These are phyloP conservation scores for Semnopithecus entellus DNA, from an alignment of 2,113 vertebrate genomes.

Conservation along the genomic window DNA sequence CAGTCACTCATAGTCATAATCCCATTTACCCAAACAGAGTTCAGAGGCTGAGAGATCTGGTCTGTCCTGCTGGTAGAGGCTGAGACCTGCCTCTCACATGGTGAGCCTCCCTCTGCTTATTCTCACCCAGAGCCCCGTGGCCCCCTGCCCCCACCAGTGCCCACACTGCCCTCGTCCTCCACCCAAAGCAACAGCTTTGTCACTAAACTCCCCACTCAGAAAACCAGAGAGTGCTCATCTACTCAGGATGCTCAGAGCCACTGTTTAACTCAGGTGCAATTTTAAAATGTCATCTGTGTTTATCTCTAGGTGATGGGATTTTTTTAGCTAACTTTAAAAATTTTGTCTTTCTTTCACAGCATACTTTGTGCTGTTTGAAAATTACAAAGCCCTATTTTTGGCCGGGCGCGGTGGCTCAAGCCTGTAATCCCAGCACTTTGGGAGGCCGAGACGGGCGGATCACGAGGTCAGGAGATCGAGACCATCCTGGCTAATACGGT, in stretches of 20 bases:
- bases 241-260: neutral
- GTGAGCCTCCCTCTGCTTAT: too few species aligned
- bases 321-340: rapidly evolving
- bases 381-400: neutral
- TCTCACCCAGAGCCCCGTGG: neutral
- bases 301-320: rapidly evolving
- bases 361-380: neutral
- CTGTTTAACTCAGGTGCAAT: rapidly evolving
- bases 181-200: neutral
- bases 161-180: neutral
- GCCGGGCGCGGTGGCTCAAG: too few species aligned
- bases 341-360: neutral
- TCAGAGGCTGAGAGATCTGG: rapidly evolving
- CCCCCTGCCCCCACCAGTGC: rapidly evolving
- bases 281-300: too few species aligned
- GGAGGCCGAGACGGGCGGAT: too few species aligned
- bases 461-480: too few species aligned
- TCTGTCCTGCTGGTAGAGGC: neutral
- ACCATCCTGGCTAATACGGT: too few species aligned
- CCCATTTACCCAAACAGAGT: neutral
- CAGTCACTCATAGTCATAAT: too few species aligned
- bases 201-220: neutral
- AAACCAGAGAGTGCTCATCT: too few species aligned
- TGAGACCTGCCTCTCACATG: rapidly evolving
- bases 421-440: too few species aligned